Conservation (phyloP, 2,888 invertebrate species). For the Proisotoma minuta region DNA sequence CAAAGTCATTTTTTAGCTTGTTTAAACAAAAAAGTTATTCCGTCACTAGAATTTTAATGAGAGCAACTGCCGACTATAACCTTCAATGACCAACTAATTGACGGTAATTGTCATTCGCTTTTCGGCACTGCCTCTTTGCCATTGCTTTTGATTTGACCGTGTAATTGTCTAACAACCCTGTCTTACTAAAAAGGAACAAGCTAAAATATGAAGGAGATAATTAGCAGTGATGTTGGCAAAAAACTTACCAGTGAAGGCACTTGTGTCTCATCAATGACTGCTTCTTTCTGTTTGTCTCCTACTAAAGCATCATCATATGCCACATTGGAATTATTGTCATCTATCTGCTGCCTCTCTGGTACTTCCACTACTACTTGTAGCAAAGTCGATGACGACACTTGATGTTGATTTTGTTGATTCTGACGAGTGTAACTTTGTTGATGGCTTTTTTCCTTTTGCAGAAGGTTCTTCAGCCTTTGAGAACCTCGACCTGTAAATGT, state of each 20-base stretch:
- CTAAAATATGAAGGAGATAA: not conserved
- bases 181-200: not conserved
- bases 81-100: constrained; percentile 3
- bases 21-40: no score
- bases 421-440: not conserved
- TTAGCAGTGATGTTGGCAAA: no score
- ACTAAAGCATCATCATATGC: no score
- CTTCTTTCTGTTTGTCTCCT: not conserved
- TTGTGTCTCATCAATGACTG: not conserved
- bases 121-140: not conserved
- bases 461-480: not conserved
- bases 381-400: not conserved
- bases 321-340: no score
- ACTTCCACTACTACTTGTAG: not conserved
- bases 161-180: not conserved
- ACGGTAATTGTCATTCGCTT: not conserved
- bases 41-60: no score
- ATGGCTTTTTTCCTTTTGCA: constrained; percentile 2
- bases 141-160: not conserved
- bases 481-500: constrained; percentile 3
- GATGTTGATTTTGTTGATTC: not conserved
- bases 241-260: not conserved
- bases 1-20: no score
- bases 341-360: no score
- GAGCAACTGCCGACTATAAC: no score